Evolutionary conservation across 2,888 invertebrate species (phyloP), one percentile per base, ranked within the genome.

Genomic region (Crepidodera aurea): DNA sequence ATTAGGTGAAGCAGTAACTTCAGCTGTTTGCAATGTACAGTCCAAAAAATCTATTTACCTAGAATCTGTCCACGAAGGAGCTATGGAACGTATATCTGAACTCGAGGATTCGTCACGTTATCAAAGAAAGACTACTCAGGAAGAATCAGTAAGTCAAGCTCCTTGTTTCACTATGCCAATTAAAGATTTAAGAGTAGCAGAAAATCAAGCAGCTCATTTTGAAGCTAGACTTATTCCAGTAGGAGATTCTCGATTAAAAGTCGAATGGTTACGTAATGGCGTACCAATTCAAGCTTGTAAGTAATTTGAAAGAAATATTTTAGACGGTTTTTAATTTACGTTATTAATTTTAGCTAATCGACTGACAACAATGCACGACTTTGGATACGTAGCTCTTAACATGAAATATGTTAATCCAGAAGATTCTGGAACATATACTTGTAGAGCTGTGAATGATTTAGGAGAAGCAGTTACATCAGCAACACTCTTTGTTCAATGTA

Each of bases 381-480:
- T 98, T 79, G 98, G 98, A 50, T 98, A 96, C 79, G 98, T 98
- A 19, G 96, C 96, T 34, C 84, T 95, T 13, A 95, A 96, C 74
- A 92, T 95, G 92, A 94, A 94, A 78, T 94, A 94, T 74, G 94
- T 94, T 0, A 93, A 93, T 77, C 95, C 96, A 16, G 96, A 96
- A 81, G 98, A 98, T 82, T 94, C 96, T 1, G 98, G 98, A 44
- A 94, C 96, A 34, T 98, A 98, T 81, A 97, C 96, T 1, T 96
- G 97, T 79, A 88, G 95, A 60, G 96, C 97, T 34, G 86, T 89
- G 7, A 96, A 97, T 75, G 94, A 96, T 71, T 84, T 96, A 58
- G 98, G 98, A 59, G 94, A 97, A 84, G 97, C 98, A 13, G 93
- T 95, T 1, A 96, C 96, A 37, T 94, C 96, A 5, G 94, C 97